These are phyloP conservation scores for Drosophila silvestris DNA, from an alignment of 2,888 invertebrate species.

Conservation along the genomic window DNA sequence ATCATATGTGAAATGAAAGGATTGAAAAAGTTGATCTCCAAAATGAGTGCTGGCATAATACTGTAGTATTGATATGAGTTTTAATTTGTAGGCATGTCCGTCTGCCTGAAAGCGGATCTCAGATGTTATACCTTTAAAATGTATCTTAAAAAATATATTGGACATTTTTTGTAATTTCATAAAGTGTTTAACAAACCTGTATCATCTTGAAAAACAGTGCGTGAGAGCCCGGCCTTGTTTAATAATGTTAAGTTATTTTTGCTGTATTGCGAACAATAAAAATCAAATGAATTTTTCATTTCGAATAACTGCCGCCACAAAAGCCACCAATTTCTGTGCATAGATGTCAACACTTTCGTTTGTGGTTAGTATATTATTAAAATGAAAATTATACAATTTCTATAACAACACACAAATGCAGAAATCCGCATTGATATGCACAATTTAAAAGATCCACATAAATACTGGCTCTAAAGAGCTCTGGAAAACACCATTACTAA, in stretches of 20 bases:
- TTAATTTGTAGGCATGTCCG: no score
- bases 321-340: conserved; percentile 20
- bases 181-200: neutral
- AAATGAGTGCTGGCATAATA: no score
- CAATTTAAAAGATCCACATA: neutral
- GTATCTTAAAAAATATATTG: neutral
- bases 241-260: neutral
- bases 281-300: conserved; percentile 1
- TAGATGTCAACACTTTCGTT: conserved; percentile 53
- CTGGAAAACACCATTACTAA: neutral
- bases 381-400: neutral
- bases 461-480: neutral
- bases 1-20: no score
- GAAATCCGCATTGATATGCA: neutral
- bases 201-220: neutral
- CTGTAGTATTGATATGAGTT: no score
- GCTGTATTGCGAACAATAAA: neutral
- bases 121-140: neutral
- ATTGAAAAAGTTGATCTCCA: no score
- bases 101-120: neutral
- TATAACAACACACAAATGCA: neutral
- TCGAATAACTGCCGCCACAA: conserved; percentile 39
- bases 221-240: neutral
- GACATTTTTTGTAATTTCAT: neutral
- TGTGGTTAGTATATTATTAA: conserved; percentile 41